These are phyloP conservation scores for Aramus guarauna DNA, from an alignment of 2,113 vertebrate genomes.

Conservation along the genomic window DNA sequence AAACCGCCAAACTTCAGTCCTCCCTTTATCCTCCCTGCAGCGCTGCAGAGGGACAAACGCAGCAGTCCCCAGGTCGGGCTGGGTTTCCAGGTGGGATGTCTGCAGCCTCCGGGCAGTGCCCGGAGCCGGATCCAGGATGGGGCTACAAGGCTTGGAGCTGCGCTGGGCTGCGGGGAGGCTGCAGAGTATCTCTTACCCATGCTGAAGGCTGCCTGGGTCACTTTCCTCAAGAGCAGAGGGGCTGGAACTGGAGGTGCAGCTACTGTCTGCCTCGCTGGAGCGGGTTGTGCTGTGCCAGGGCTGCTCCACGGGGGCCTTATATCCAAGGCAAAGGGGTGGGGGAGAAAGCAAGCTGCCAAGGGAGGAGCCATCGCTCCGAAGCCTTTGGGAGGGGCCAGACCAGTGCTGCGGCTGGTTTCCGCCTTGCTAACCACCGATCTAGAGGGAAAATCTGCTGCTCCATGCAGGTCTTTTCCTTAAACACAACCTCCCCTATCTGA, in stretches of 20 bases:
- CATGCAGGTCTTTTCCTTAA: not conserved
- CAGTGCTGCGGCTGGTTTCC: not conserved
- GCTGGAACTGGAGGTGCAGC: not conserved
- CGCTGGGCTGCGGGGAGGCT: not conserved
- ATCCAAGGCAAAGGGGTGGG: not conserved
- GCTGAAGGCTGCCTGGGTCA: not conserved
- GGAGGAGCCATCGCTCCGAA: not conserved
- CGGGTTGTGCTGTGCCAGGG: not conserved
- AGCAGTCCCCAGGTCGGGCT: not conserved
- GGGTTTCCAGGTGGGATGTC: not conserved
- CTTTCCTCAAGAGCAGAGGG: not conserved
- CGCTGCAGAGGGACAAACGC: not conserved
- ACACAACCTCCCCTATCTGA: not conserved
- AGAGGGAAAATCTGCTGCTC: not conserved
- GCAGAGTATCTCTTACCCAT: not conserved
- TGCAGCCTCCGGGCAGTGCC: not conserved
- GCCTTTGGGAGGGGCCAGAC: constrained; percentile 17
- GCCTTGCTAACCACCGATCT: not conserved
- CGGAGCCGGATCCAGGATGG: not conserved
- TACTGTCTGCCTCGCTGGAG: not conserved
- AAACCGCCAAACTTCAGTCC: too few relatives aligned
- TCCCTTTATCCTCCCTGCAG: not conserved
- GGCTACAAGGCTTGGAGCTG: not conserved
- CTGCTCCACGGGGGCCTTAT: not conserved
- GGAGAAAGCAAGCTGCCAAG: not conserved